phyloP scores from a whole-genome alignment of 2,888 invertebrate species.

The Silvanus unidentatus region DNA sequence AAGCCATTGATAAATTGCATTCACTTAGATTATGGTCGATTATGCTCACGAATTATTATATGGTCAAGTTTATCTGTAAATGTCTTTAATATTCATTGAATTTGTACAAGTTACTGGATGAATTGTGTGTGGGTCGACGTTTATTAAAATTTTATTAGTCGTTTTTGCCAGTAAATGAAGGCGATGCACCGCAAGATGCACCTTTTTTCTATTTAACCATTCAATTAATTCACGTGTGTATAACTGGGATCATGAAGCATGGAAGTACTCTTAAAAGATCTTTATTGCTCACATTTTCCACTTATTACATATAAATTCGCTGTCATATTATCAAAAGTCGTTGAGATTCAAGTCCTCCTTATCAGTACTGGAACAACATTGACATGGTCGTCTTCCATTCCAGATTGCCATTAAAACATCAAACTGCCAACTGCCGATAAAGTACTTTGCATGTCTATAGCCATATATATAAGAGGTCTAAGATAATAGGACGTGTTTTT shows the following conservation, averaged over 20 bases:
- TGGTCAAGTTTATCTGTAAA: slow-evolving; percentile 11
- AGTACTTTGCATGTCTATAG: slow-evolving; percentile 9
- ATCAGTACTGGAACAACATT: slow-evolving; percentile 14
- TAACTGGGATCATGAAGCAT: no score
- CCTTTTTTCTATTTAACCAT: no score
- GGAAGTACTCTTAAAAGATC: no score
- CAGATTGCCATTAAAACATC: slow-evolving; percentile 18
- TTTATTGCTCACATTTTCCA: no score
- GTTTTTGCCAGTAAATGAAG: no score
- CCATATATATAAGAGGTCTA: slow-evolving; percentile 10
- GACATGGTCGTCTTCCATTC: slow-evolving; percentile 18
- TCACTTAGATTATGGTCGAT: slow-evolving; percentile 26
- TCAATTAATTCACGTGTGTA: no score
- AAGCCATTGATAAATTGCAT: slow-evolving; percentile 27
- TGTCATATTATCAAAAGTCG: slow-evolving; percentile 8
- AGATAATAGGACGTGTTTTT: slow-evolving; percentile 19
- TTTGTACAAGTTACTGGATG: slow-evolving; percentile 2
- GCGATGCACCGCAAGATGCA: no score
- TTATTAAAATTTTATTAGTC: no score
- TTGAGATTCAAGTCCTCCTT: slow-evolving; percentile 16
- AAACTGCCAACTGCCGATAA: slow-evolving; percentile 12
- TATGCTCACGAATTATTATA: slow-evolving; percentile 16
- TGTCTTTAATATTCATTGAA: slow-evolving; percentile 14
- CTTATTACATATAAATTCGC: no score
- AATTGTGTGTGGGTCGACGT: no score